Evolutionary conservation across 2,888 invertebrate species (phyloP).

Genomic region (Ichneumon xanthorius): DNA sequence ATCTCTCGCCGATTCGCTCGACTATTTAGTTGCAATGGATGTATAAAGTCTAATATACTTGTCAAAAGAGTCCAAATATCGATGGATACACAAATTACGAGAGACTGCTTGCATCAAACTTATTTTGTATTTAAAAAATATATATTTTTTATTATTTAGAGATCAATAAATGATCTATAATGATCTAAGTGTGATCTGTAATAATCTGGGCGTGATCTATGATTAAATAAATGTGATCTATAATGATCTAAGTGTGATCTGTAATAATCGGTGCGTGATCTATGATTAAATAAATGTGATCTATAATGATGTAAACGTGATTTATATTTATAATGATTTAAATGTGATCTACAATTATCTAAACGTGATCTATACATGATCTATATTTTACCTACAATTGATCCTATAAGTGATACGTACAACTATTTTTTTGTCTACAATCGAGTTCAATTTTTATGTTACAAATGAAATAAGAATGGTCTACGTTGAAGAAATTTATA

Average conservation of each 20-base stretch:
- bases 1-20: slow-evolving; percentile 22
- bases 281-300: too few relatives aligned
- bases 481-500: not conserved
- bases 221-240: not conserved
- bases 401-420: too few relatives aligned
- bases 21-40: slow-evolving; percentile 28
- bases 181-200: too few relatives aligned
- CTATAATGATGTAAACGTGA: too few relatives aligned
- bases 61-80: slow-evolving; percentile 12
- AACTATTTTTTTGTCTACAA: not conserved
- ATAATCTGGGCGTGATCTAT: not conserved
- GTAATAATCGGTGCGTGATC: too few relatives aligned
- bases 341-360: too few relatives aligned
- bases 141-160: not conserved
- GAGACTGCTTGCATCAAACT: not conserved
- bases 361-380: not conserved
- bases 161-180: not conserved
- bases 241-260: too few relatives aligned
- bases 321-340: too few relatives aligned
- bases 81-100: not conserved
- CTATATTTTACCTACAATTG: too few relatives aligned
- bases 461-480: not conserved
- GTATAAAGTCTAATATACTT: slow-evolving; percentile 27
- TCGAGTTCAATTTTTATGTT: not conserved
- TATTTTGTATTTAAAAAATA: not conserved